phyloP scores from a whole-genome alignment of 2,888 invertebrate genomes.

The Lepetodrilus schrolli region DNA sequence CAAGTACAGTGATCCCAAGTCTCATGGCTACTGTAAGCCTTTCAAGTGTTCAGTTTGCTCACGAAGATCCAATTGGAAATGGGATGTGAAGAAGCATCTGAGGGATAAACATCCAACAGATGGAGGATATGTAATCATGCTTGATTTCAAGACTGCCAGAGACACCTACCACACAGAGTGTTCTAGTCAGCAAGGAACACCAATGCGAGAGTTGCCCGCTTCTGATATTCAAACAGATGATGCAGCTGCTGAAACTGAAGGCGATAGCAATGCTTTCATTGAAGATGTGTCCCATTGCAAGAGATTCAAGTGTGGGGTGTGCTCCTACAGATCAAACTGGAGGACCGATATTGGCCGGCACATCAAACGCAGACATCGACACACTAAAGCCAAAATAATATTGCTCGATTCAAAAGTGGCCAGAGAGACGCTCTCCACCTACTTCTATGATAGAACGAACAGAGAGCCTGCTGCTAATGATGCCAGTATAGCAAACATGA shows the following conservation, averaged over 20 bases:
- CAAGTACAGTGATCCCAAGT: slow-evolving; percentile 56
- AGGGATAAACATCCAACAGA: slow-evolving; percentile 62
- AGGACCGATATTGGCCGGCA: slow-evolving; percentile 97
- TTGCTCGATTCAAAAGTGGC: slow-evolving; percentile 60
- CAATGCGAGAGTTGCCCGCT: not conserved
- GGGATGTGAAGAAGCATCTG: slow-evolving; percentile 98
- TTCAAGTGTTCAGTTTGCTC: slow-evolving; percentile 96
- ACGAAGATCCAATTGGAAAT: slow-evolving; percentile 96
- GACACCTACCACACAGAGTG: slow-evolving; percentile 55
- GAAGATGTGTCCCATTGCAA: slow-evolving; percentile 35
- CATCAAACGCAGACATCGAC: slow-evolving; percentile 80
- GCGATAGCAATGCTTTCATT: not conserved
- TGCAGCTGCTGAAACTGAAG: not conserved
- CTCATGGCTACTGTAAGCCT: slow-evolving; percentile 77
- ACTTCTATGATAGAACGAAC: slow-evolving; percentile 47
- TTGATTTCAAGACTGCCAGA: slow-evolving; percentile 69
- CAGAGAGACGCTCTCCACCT: slow-evolving; percentile 55
- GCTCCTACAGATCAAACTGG: slow-evolving; percentile 96
- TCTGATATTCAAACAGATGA: not conserved
- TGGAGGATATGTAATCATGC: slow-evolving; percentile 62
- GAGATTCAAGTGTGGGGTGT: slow-evolving; percentile 90
- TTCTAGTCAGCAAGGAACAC: not conserved
- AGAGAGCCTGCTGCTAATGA: slow-evolving; percentile 23
- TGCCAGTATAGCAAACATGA: not conserved
- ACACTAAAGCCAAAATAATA: slow-evolving; percentile 50